Evolutionary conservation across 1,140 invertebrate genomes (phyloP), one percentile per base, ranked within the genome.

Genomic region (Tetramorium alpestre): DNA sequence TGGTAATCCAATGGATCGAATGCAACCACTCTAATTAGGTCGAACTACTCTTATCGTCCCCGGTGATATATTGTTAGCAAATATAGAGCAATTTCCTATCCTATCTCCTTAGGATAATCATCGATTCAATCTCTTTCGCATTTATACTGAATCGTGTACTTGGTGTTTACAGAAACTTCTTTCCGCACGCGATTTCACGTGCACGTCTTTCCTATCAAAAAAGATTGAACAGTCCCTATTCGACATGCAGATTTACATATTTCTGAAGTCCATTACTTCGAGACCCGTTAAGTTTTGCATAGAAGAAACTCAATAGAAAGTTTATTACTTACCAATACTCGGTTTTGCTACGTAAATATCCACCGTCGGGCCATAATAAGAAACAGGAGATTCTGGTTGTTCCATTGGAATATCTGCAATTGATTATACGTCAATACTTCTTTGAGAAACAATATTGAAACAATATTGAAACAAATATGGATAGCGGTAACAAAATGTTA

Each of bases 341-440:
- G 16, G 95, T 94, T 88, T 94, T 95, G 0, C 96, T 96, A 75
- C 94, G 93, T 33, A 95, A 95, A 85, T 96, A 96, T n/a, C 93
- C 92, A 51, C 96, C 96, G 91, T 97, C 97, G 0, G 97, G 97
- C 97, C 97, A 98, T 56, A 96, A 91, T 88, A 97, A 94, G 67
- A 96, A 96, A 87, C 97, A 97, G 11, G 96, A 94, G 1, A 96
- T 96, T 58, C 96, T 91, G 1, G 94, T 96, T 94, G 93, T 96
- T 65, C 95, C 95, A 84, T 96, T 96, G 3, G 95, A 94, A 88
- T 96, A 96, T 28, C 95, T 96, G 91, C 58, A 94, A 93, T 49
- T 49, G 62, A 76, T 28, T 51, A 49, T 62, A 62, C 16, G 58
- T 85, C 49, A 81, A 54, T 77, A 3, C 33, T 69, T 62, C n/a